Evolutionary conservation across 2,113 vertebrate species (phyloP).

Genomic region (human (Homo sapiens)): DNA sequence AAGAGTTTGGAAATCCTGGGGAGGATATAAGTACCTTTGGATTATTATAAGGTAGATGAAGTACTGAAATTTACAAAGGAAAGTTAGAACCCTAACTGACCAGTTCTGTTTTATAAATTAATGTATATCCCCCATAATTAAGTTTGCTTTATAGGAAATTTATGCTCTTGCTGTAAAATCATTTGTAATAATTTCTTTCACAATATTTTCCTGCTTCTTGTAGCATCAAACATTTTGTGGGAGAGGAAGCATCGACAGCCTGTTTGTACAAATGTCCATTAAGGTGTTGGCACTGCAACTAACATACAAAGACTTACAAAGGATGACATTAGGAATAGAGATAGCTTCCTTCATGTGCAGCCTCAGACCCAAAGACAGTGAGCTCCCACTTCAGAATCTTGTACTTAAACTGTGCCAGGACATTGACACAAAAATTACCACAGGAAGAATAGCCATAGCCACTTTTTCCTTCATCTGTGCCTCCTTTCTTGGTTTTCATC

Average conservation of each 20-base stretch:
- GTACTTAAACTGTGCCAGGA: neutral
- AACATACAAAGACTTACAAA: neutral
- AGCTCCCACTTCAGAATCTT: neutral
- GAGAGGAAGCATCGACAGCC: neutral
- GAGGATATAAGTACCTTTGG: neutral
- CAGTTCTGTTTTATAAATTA: neutral
- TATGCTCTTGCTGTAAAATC: neutral
- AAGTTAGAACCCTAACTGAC: neutral
- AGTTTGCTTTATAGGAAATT: neutral
- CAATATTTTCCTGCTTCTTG: neutral
- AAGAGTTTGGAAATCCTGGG: neutral
- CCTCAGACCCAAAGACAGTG: neutral
- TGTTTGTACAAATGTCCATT: neutral
- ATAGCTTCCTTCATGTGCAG: neutral
- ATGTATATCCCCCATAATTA: neutral
- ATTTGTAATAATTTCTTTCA: neutral
- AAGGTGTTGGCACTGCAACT: neutral
- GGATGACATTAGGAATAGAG: neutral
- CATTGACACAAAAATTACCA: neutral
- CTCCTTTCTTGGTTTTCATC: neutral
- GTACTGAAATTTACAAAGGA: neutral
- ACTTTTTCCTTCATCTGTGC: neutral
- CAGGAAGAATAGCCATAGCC: neutral
- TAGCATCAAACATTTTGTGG: neutral
- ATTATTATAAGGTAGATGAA: neutral